Evolutionary conservation across 2,888 invertebrate species (phyloP), one percentile per base, ranked within the genome.

Genomic region (Alloplasta piceator): DNA sequence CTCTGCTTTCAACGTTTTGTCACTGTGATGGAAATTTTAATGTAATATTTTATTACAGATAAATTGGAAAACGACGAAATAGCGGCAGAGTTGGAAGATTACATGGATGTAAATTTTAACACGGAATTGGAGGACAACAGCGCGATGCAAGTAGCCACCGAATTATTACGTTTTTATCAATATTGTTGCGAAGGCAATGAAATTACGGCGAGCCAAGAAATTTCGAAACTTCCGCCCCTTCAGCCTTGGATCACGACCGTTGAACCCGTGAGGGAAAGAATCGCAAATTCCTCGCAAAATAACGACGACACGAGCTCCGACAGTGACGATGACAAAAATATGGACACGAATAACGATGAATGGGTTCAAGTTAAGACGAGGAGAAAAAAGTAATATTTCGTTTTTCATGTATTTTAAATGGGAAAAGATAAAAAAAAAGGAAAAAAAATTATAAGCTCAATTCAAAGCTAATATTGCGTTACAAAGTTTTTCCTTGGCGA

Each of bases 121-220:
- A 90, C 90, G 4, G 86, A 88, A 82, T 75, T 92, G 6, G 84
- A 91, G 77, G 92, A 92, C 64, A 82, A 87, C 9, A 92, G 92
- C 83, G 85, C 88, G 9, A 70, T 50, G 1, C 84, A 91, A 87
- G 88, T 92, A 52, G 91, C 92, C 9, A 86, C 86, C 41, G 90
- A 90, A 77, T 82, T 92, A 56, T 16, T 89, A 5, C 84, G 86
- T 58, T 91, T 92, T 82, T 80, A 89, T 84, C 84, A 76, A 46
- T 90, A 89, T 43, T 87, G 88, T 46, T 10, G 39, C 6, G 78
- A 82, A n/a, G 87, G 88, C 36, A 85, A 88, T 46, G 85, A 86
- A 56, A 64, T 48, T 4, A 16, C 58, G 4, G 87, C 88, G 1
- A 16, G 71, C 46, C 26, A 48, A 41, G 91, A 91, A 84, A 58